Percentiles rank a stretch among this genome's conserved stretches.
Evolutionary conservation across 2,888 invertebrate genomes (phyloP).

Genomic region (Philaethria dido): DNA sequence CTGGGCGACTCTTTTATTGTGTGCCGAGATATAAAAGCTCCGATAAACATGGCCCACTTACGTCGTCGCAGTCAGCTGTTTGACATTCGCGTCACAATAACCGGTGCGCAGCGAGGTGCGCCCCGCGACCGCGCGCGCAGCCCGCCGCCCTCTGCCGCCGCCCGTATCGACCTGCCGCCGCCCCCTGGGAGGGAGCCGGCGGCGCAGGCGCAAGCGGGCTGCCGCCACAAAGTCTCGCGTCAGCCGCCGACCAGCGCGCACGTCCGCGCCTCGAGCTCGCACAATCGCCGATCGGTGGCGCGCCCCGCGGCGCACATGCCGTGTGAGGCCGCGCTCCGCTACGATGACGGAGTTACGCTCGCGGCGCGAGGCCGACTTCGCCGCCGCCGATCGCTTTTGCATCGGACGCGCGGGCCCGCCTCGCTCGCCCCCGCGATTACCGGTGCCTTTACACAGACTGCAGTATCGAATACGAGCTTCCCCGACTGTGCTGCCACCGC

Average conservation of each 20-base stretch:
- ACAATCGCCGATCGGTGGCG: constrained; percentile 78
- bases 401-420: constrained; percentile 76
- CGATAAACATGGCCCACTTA: constrained; percentile 48
- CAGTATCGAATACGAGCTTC: constrained; percentile 95
- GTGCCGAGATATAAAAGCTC: constrained; percentile 40
- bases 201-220: constrained; percentile 59
- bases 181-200: constrained; percentile 54
- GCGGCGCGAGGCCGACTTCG: constrained; percentile 78
- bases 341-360: constrained; percentile 81
- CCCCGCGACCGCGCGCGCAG: constrained; percentile 39
- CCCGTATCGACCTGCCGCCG: constrained; percentile 62
- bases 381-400: constrained; percentile 77
- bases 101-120: constrained; percentile 43
- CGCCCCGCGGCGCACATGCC: constrained; percentile 79
- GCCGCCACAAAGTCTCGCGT: constrained; percentile 66
- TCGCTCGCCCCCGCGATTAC: constrained; percentile 88
- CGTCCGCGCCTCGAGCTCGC: constrained; percentile 62
- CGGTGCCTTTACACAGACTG: constrained; percentile 94
- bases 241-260: constrained; percentile 64
- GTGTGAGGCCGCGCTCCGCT: constrained; percentile 79
- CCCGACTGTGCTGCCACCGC: constrained; percentile 94
- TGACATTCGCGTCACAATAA: constrained; percentile 61
- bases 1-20: constrained; percentile 36
- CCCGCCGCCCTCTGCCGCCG: constrained; percentile 53
- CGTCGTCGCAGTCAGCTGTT: constrained; percentile 75